Conservation (phyloP, 2,888 invertebrate genomes). For the Nomada ruficornis region DNA sequence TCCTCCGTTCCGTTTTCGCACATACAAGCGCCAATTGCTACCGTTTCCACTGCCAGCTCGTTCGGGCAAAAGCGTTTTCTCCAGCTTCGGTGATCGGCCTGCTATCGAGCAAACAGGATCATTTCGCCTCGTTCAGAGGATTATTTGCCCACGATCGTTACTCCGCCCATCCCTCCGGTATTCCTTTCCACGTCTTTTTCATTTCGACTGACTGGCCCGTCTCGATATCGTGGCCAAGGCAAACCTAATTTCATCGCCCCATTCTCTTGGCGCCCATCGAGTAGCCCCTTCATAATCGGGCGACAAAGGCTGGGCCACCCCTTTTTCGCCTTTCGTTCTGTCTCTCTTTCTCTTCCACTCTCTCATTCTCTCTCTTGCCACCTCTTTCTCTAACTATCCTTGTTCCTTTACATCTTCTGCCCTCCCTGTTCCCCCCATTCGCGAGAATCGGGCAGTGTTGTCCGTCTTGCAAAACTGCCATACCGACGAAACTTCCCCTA, state of each 20-base stretch:
- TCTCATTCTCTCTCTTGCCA: background rate
- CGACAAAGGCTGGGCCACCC: conserved; percentile 72
- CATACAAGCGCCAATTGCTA: background rate
- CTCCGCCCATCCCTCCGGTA: conserved; percentile 25
- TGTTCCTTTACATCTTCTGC: background rate
- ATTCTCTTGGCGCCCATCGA: conserved; percentile 64
- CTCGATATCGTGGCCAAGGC: conserved; percentile 74
- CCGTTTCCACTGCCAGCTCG: background rate
- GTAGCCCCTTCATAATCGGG: conserved; percentile 74
- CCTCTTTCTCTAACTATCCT: background rate
- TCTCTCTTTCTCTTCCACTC: background rate
- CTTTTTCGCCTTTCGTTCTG: conserved; percentile 6
- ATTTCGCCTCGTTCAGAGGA: conserved; percentile 50
- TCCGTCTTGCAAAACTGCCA: conserved; percentile 43
- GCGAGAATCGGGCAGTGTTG: conserved; percentile 6
- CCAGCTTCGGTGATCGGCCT: conserved; percentile 14
- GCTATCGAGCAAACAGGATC: conserved; percentile 44
- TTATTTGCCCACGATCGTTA: conserved; percentile 58
- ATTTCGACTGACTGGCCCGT: conserved; percentile 58
- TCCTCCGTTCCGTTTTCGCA: background rate
- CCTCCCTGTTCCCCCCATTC: background rate
- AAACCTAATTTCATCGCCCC: conserved; percentile 75
- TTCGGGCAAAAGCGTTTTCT: conserved; percentile 25
- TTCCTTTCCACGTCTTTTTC: conserved; percentile 40
- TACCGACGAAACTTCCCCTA: conserved; percentile 16